Conservation (phyloP, 2,113 vertebrate species). For the Cavia porcellus region DNA sequence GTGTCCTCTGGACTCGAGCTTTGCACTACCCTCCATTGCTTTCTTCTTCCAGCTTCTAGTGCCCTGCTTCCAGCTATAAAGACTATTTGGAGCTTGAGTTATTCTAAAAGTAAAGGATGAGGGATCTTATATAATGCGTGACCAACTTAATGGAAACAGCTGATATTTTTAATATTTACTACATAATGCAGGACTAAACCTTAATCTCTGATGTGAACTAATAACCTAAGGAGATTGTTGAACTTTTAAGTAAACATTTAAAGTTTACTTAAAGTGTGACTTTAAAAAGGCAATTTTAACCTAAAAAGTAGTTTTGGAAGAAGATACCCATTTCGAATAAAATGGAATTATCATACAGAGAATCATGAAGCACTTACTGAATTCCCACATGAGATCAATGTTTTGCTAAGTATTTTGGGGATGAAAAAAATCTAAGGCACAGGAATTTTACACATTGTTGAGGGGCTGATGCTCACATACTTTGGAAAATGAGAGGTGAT, state of each 20-base stretch:
- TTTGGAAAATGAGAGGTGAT: neutral
- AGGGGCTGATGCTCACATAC: neutral
- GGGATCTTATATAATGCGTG: neutral
- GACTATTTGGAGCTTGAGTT: neutral
- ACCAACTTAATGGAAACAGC: neutral
- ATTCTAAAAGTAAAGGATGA: neutral
- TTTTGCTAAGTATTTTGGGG: neutral
- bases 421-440: neutral
- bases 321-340: neutral
- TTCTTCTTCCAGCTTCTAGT: neutral
- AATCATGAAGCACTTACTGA: neutral
- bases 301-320: constrained; percentile 28
- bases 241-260: constrained; percentile 23
- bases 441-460: neutral
- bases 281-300: constrained; percentile 51
- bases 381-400: neutral
- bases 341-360: constrained; percentile 1
- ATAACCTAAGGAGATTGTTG: neutral
- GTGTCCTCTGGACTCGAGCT: neutral
- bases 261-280: neutral
- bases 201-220: neutral
- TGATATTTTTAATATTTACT: neutral
- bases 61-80: neutral
- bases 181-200: neutral
- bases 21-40: neutral